These are phyloP conservation scores for Tachina grossa DNA, from an alignment of 2,888 invertebrate species.

Conservation along the genomic window DNA sequence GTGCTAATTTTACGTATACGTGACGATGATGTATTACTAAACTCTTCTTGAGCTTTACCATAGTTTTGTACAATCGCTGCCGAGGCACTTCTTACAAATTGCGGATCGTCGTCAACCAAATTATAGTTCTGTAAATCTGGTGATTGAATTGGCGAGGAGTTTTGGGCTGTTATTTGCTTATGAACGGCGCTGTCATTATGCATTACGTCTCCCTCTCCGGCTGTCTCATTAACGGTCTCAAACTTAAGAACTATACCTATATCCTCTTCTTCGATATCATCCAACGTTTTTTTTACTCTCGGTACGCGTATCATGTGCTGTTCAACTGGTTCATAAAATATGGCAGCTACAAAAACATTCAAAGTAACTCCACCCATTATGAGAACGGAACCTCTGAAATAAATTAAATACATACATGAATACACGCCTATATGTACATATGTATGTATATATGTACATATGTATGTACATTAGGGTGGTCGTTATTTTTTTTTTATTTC, in stretches of 20 bases:
- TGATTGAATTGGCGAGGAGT: conserved; percentile 74
- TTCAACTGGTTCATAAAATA: conserved; percentile 93
- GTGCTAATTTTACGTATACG: conserved; percentile 86
- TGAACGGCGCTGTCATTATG: conserved; percentile 62
- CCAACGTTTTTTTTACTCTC: conserved; percentile 77
- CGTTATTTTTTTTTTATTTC: too few relatives aligned
- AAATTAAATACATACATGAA: neutral
- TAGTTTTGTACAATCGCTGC: conserved; percentile 87
- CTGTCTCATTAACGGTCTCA: conserved; percentile 78
- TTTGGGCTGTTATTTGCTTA: conserved; percentile 74
- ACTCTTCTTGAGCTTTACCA: conserved; percentile 82
- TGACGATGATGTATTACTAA: conserved; percentile 77
- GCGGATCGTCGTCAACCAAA: conserved; percentile 76
- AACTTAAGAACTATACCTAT: conserved; percentile 82
- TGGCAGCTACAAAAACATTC: conserved; percentile 92
- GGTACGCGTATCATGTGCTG: conserved; percentile 89
- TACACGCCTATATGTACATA: too few relatives aligned
- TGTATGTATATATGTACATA: too few relatives aligned
- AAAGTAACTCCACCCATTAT: conserved; percentile 92
- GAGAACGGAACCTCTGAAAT: conserved; percentile 89
- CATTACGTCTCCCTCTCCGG: conserved; percentile 29
- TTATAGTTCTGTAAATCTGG: conserved; percentile 76
- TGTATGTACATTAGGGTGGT: too few relatives aligned
- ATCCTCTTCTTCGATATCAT: conserved; percentile 82
- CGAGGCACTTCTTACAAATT: conserved; percentile 88